A percentile compares a stretch with the other conserved stretches of the same genome.
phyloP scores from a whole-genome alignment of 2,888 invertebrate species.

The Himalopsyche japonica region DNA sequence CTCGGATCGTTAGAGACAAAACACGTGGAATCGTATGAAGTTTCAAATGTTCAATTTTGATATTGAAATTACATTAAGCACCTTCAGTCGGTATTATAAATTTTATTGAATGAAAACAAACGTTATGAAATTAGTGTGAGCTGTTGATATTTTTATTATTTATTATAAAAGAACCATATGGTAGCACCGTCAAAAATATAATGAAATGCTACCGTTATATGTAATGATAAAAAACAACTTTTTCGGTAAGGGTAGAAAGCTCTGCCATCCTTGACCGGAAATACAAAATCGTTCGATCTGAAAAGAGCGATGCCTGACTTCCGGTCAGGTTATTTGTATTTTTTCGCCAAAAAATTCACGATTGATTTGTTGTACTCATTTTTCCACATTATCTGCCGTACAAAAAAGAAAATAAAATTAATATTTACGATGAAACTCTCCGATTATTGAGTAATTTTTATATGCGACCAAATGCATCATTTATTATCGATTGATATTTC shows the following conservation, averaged over 20 bases:
- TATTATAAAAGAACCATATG: not conserved
- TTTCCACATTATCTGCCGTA: not conserved
- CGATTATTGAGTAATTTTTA: not conserved
- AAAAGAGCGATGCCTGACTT: slow-evolving; percentile 18
- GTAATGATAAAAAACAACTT: not conserved
- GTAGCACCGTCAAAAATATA: not conserved
- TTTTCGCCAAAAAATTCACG: slow-evolving; percentile 1
- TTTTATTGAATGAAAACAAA: too few species aligned
- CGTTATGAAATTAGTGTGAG: too few species aligned
- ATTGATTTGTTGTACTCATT: not conserved
- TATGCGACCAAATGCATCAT: not conserved
- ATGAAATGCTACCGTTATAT: not conserved
- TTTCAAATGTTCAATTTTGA: too few species aligned
- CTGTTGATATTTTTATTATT: too few species aligned
- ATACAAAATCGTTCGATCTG: slow-evolving; percentile 15
- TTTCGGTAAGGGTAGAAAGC: not conserved
- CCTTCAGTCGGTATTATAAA: too few species aligned
- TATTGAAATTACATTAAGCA: too few species aligned
- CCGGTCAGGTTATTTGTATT: slow-evolving; percentile 9
- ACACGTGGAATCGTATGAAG: too few species aligned
- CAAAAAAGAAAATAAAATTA: not conserved
- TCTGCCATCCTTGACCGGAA: slow-evolving; percentile 4
- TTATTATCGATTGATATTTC: too few species aligned
- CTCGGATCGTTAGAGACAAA: too few species aligned
- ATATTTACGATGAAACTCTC: not conserved